Evolutionary conservation across 2,888 invertebrate species (phyloP).

Genomic region (Drosophila mercatorum): DNA sequence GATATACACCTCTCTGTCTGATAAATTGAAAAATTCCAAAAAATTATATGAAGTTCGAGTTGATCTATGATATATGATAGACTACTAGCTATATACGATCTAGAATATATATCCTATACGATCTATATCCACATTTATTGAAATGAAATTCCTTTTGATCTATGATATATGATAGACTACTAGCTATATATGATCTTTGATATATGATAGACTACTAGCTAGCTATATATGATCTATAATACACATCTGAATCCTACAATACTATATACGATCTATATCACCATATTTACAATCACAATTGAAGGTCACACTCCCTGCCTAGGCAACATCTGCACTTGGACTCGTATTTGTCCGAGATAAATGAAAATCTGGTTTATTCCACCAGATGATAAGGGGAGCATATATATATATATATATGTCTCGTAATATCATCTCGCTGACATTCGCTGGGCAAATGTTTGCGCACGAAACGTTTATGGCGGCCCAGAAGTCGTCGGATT

Average conservation of each 20-base stretch:
- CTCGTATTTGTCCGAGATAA: background rate
- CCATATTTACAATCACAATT: background rate
- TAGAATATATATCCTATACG: background rate
- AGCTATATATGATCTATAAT: too few species aligned
- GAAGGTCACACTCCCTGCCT: background rate
- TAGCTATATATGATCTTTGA: too few species aligned
- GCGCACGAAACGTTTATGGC: constrained; percentile 30
- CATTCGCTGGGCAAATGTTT: constrained; percentile 51
- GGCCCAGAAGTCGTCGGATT: constrained; percentile 28
- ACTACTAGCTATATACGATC: too few species aligned
- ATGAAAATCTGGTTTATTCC: constrained; percentile 1
- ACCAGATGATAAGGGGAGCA: constrained; percentile 11
- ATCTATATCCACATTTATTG: too few species aligned
- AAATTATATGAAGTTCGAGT: too few species aligned
- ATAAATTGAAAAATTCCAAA: background rate
- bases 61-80: too few species aligned
- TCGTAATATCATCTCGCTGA: constrained; percentile 13
- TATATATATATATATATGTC: background rate
- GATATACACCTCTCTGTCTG: background rate
- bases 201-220: too few species aligned
- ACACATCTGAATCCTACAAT: too few species aligned
- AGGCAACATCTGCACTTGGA: background rate
- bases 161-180: too few species aligned
- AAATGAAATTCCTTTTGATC: too few species aligned
- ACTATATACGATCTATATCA: background rate